Base-by-base conservation (phyloP, 2,113 vertebrate species). In the Suncus etruscus region DNA sequence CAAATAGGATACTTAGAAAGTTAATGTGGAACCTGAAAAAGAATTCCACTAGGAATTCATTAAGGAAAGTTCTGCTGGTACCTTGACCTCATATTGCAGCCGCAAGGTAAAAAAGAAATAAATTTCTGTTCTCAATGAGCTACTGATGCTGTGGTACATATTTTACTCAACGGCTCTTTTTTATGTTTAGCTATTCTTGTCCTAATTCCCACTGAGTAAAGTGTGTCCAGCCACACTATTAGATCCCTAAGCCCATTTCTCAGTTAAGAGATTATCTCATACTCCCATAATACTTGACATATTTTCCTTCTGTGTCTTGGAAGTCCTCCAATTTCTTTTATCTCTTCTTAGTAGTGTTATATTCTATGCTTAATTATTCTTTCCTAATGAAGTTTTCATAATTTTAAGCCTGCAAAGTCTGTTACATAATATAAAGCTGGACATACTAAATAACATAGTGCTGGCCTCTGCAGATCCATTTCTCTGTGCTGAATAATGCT, bases 401-500 rank as follows among this genome's bases (percentile, higher is more conserved):
- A 70, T 85, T 63, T 86, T 84, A 86, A 89, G 66, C 11, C 48
- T 83, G 83, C 68, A 70, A 90, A 86, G 20, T 92, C 73, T 86
- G 6, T 65, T 65, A 79, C 3, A 25, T 27, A 27, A 90, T 63
- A 94, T 79, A 77, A 88, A 90, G 27, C 50, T 94, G 15, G 83
- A 78, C 39, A 76, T 92, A 65, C 16, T 14, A 91, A 93, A 80
- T 88, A 77, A 66, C 20, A 87, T 74, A 27, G 76, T 84, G 9
- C 66, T 90, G 80, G 76, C 15, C 73, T 82, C 89, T 90, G 63
- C 8, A 25, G 91, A 94, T 74, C 72, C 47, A 75, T 87, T 92
- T 90, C 94, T 83, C 75, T 79, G 32, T 73, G 74, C 29, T 92
- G 79, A 89, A 95, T 94, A 95, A 95, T 86, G 50, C 68, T 92